phyloP scores from a whole-genome alignment of 2,888 invertebrate species.

The Chromoteleia sp. region DNA sequence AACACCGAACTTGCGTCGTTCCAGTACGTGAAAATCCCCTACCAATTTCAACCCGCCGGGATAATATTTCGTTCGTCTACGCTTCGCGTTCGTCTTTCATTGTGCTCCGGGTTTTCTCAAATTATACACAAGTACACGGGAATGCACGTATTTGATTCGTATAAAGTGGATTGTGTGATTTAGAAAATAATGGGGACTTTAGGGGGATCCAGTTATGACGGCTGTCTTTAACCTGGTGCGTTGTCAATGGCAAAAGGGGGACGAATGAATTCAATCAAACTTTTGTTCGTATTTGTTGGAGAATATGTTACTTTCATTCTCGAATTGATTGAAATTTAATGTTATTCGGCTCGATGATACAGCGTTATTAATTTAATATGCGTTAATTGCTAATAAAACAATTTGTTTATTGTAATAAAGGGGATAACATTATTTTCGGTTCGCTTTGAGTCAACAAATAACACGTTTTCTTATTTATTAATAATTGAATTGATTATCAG shows the following conservation, averaged over 20 bases:
- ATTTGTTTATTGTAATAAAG: no score
- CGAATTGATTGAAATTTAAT: conserved; percentile 18
- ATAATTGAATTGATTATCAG: no score
- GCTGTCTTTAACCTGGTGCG: conserved; percentile 44
- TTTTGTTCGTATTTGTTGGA: conserved; percentile 33
- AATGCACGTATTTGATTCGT: conserved; percentile 58
- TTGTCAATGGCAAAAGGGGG: conserved; percentile 31
- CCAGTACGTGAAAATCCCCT: conserved; percentile 44
- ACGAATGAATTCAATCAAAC: conserved; percentile 51
- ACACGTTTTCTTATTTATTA: no score
- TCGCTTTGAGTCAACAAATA: no score
- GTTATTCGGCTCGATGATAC: background rate
- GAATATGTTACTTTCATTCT: conserved; percentile 30
- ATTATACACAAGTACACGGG: conserved; percentile 64
- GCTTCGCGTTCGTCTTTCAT: conserved; percentile 37
- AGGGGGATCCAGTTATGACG: conserved; percentile 49
- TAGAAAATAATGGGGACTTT: conserved; percentile 46
- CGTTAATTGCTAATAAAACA: no score
- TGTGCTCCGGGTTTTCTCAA: conserved; percentile 54
- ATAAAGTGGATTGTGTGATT: conserved; percentile 61
- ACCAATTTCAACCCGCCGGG: conserved; percentile 10
- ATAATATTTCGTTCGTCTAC: conserved; percentile 43
- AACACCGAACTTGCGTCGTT: conserved; percentile 39
- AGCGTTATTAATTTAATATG: background rate
- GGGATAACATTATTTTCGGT: no score